Evolutionary conservation across 2,888 invertebrate genomes (phyloP).

Genomic region (Phasia obesa): DNA sequence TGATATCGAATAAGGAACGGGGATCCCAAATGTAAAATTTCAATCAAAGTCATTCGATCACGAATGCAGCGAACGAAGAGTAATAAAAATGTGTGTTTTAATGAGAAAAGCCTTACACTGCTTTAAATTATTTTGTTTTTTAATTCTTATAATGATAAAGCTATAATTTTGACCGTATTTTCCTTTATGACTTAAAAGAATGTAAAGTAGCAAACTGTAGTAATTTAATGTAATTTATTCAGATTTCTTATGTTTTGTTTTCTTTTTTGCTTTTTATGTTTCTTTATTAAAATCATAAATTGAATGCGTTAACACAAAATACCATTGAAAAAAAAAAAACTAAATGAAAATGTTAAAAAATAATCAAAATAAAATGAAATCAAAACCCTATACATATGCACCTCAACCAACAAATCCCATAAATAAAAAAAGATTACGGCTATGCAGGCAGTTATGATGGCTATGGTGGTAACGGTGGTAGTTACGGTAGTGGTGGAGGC

Average conservation of each 20-base stretch:
- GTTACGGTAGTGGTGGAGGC: slow-evolving; percentile 91
- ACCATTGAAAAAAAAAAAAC: slow-evolving; percentile 49
- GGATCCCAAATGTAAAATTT: too few relatives aligned
- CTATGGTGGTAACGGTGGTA: slow-evolving; percentile 94
- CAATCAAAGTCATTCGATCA: too few relatives aligned
- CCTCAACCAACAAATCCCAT: slow-evolving; percentile 45
- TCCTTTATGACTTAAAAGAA: slow-evolving; percentile 20
- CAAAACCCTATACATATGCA: slow-evolving; percentile 24
- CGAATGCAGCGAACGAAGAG: too few relatives aligned
- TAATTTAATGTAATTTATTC: slow-evolving; percentile 55
- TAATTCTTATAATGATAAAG: slow-evolving; percentile 4
- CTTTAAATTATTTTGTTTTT: not conserved
- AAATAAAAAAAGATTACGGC: slow-evolving; percentile 85
- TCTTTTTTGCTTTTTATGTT: slow-evolving; percentile 69
- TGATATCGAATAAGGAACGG: too few relatives aligned
- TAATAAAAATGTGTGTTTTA: slow-evolving; percentile 40
- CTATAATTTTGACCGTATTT: slow-evolving; percentile 69
- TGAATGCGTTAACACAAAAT: slow-evolving; percentile 61
- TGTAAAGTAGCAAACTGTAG: slow-evolving; percentile 56
- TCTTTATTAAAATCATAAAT: slow-evolving; percentile 54
- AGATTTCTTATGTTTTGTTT: slow-evolving; percentile 67
- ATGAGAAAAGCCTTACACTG: not conserved
- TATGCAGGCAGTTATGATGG: slow-evolving; percentile 83
- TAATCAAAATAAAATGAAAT: slow-evolving; percentile 43
- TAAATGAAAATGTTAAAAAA: slow-evolving; percentile 29